A percentile compares a stretch with the other conserved stretches of the same genome.
phyloP scores from a whole-genome alignment of 2,888 invertebrate species.

The Antheraea yamamai region DNA sequence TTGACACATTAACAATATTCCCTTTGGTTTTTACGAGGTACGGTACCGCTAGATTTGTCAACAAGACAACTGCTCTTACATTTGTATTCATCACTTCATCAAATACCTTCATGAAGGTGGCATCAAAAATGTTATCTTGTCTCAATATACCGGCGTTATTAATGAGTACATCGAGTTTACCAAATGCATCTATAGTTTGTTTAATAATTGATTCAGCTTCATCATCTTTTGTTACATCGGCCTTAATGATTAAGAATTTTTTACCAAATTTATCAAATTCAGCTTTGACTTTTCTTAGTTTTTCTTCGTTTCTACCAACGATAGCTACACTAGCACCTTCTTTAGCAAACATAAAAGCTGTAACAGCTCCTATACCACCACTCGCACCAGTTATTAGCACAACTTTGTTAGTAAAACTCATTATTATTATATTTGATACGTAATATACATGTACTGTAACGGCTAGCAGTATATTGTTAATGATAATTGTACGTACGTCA shows the following conservation, averaged over 20 bases:
- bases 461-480: too few species aligned
- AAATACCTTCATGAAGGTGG: constrained; percentile 27
- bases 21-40: constrained; percentile 27
- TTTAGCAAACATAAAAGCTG: constrained; percentile 42
- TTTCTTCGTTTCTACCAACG: constrained; percentile 32
- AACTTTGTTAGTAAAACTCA: constrained; percentile 46
- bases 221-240: constrained; percentile 40
- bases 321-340: constrained; percentile 34
- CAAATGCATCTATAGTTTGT: constrained; percentile 38
- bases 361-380: constrained; percentile 48
- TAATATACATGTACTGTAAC: background rate
- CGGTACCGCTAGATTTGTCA: constrained; percentile 13
- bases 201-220: constrained; percentile 35
- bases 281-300: constrained; percentile 25
- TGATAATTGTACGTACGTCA: background rate
- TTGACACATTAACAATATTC: constrained; percentile 31
- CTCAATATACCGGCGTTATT: constrained; percentile 45
- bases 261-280: constrained; percentile 30
- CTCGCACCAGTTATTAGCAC: constrained; percentile 48
- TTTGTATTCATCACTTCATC: constrained; percentile 22
- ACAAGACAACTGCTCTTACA: constrained; percentile 16
- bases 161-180: constrained; percentile 44
- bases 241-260: constrained; percentile 35
- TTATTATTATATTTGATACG: constrained; percentile 20
- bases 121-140: constrained; percentile 30